These are phyloP conservation scores for Cyrtonyx montezumae DNA, from an alignment of 2,113 vertebrate species.

Conservation along the genomic window DNA sequence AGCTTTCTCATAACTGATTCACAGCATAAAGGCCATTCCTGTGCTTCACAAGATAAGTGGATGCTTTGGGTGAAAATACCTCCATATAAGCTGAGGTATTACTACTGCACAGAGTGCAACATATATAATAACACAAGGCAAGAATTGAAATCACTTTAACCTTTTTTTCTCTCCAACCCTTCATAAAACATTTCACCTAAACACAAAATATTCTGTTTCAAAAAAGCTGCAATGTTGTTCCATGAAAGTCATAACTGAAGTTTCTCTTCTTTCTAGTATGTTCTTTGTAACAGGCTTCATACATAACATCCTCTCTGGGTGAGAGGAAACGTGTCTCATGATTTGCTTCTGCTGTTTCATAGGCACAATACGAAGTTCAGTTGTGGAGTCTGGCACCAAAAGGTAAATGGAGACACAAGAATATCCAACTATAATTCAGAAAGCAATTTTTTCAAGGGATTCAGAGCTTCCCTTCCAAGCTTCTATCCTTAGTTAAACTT, in stretches of 20 bases:
- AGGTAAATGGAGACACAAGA: not conserved
- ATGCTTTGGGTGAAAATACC: not conserved
- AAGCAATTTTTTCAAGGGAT: not conserved
- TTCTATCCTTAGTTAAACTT: not conserved
- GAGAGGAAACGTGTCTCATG: not conserved
- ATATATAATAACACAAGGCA: not conserved
- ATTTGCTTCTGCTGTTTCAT: not conserved
- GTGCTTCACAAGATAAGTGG: not conserved
- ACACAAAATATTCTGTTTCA: not conserved
- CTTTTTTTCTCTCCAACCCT: not conserved
- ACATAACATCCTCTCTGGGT: not conserved
- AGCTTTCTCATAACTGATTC: not conserved
- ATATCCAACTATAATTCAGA: not conserved
- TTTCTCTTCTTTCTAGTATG: not conserved
- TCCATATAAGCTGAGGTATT: not conserved
- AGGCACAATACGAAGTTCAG: not conserved
- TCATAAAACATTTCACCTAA: not conserved
- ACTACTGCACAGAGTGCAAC: not conserved
- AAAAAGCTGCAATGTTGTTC: not conserved
- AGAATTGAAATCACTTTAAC: not conserved
- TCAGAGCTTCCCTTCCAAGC: not conserved
- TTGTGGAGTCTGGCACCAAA: not conserved
- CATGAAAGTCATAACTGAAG: not conserved
- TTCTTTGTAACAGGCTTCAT: not conserved
- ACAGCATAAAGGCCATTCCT: not conserved